Evolutionary conservation across 2,797 vertebrate genomes (phyloP).

Genomic region (Arctocebus calabarensis): DNA sequence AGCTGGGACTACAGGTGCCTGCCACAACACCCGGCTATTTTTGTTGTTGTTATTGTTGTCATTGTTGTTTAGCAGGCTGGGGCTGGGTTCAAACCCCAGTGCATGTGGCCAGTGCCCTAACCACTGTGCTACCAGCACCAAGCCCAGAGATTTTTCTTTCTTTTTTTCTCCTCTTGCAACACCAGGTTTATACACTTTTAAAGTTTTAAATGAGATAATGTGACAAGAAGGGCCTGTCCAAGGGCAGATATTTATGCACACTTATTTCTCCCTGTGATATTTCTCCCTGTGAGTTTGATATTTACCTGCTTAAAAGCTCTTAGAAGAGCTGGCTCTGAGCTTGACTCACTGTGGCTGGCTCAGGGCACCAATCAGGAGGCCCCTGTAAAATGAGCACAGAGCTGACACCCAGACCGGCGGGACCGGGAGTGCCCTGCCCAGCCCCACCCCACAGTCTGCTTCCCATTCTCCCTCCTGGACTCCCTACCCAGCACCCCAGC

Average conservation of each 20-base stretch:
- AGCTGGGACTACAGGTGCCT: too few species aligned
- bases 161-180: neutral
- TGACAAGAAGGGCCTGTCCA: neutral
- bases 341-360: neutral
- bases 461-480: neutral
- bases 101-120: too few species aligned
- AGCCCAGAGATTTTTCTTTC: neutral
- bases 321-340: neutral
- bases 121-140: too few species aligned
- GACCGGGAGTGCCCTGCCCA: neutral
- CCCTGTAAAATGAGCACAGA: neutral
- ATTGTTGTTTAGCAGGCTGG: too few species aligned
- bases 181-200: neutral
- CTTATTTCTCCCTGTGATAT: neutral
- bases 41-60: too few species aligned
- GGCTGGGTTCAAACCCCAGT: too few species aligned
- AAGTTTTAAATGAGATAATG: neutral
- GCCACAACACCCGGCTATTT: too few species aligned
- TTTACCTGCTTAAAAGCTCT: conserved; percentile 3
- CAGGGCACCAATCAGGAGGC: neutral
- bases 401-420: conserved; percentile 28
- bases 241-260: neutral
- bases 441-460: neutral
- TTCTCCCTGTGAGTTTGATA: neutral
- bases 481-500: neutral